Evolutionary conservation across 2,888 invertebrate species (phyloP).

Genomic region (Eurytoma adleriae): DNA sequence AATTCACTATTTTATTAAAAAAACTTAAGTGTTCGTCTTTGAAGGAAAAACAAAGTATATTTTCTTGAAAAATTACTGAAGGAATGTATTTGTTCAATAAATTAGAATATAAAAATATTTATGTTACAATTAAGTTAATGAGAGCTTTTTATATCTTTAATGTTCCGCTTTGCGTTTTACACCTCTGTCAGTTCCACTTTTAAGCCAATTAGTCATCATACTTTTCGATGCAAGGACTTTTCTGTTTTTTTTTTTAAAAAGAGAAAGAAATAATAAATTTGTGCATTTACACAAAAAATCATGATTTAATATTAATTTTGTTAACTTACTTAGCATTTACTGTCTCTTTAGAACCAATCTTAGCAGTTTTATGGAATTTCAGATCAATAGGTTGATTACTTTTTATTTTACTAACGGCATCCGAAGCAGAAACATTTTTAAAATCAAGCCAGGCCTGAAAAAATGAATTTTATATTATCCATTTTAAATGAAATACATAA

Average conservation of each 20-base stretch:
- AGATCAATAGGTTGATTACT: constrained; percentile 18
- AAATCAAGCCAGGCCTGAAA: constrained; percentile 52
- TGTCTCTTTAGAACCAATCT: constrained; percentile 49
- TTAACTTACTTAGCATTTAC: constrained; percentile 33
- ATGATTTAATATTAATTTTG: not conserved
- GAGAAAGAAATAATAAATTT: not conserved
- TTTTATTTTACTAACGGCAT: constrained; percentile 50
- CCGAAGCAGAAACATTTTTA: constrained; percentile 37
- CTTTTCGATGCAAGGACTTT: constrained; percentile 45
- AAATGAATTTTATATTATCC: not conserved
- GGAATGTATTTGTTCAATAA: constrained; percentile 36
- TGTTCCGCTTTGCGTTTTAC: constrained; percentile 46
- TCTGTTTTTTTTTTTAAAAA: constrained; percentile 5
- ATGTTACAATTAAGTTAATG: not conserved
- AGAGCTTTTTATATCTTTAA: constrained; percentile 17
- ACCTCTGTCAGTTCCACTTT: constrained; percentile 16
- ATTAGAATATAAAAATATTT: constrained; percentile 27
- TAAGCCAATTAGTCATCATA: constrained; percentile 52
- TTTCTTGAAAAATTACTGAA: constrained; percentile 22
- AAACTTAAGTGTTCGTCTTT: not conserved
- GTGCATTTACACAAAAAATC: not conserved
- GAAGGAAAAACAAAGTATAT: constrained; percentile 14
- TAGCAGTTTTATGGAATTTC: constrained; percentile 38
- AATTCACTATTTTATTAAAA: not conserved
- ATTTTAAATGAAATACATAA: not conserved